Base-by-base conservation (phyloP, 2,888 invertebrate species). In the Cephus sareptanus region DNA sequence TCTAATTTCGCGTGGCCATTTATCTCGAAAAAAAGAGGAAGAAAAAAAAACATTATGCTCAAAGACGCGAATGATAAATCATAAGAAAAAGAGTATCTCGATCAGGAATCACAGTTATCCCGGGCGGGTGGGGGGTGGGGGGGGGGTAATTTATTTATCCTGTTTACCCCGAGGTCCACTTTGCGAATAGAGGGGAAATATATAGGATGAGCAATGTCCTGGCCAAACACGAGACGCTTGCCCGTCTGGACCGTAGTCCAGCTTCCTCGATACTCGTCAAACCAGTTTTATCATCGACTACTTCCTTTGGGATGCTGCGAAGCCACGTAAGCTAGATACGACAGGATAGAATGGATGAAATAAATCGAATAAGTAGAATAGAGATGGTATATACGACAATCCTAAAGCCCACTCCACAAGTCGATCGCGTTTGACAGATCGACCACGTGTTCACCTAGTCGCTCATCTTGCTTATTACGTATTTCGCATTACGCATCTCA, bases 241-340 rank as follows among this genome's bases (percentile, higher is more conserved):
- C 81, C 85, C 82, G 81, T 79, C 85, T 85, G 83, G 40, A 86
- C 85, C 84, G 76, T 75, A 79, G 86, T 83, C 82, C 85, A 85
- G 81, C 83, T 82, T 83, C 84, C 81, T 82, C 82, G 87, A 86
- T 87, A 91, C 91, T 85, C 89, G 91, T 91, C 91, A 91, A 91
- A 91, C 91, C 90, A 90, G 91, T 91, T 91, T 90, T 15, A 40
- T 40, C 88, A 89, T 90, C 90, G 88, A 89, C 89, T 87, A 89
- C 83, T 84, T 83, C 83, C 84, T 83, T 83, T 82, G 79, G 84
- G 84, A 84, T 83, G 81, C 40, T 81, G 81, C 84, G 81, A 79
- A 78, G 75, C 78, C 15, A 40, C 40, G 40, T 40, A 40, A 40
- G 40, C 71, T 30, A 31, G 71, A 30, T 71, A 30, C 31, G 71